These are phyloP conservation scores for Lepidotrigona ventralis DNA, from an alignment of 1,140 invertebrate species.

Conservation along the genomic window DNA sequence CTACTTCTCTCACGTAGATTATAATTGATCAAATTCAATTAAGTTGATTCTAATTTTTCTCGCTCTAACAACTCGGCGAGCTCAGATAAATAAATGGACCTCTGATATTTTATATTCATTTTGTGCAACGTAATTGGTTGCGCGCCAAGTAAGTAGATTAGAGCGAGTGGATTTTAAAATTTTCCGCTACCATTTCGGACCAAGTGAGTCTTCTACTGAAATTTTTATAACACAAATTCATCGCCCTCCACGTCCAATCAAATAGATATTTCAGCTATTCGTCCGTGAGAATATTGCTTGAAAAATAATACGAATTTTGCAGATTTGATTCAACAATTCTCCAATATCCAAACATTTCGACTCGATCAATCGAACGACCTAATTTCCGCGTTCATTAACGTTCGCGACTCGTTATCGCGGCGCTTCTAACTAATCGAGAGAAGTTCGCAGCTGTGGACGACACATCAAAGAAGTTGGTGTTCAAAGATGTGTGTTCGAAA, in stretches of 20 bases:
- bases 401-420: neutral
- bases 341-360: too few species aligned
- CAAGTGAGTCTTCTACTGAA: neutral
- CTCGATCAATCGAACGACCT: too few species aligned
- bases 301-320: too few species aligned
- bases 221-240: neutral
- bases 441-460: neutral
- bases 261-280: too few species aligned
- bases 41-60: neutral
- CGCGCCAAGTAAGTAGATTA: neutral
- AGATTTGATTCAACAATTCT: too few species aligned
- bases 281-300: too few species aligned
- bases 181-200: neutral
- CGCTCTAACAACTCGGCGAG: neutral
- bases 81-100: neutral
- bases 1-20: too few species aligned
- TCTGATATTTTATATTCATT: neutral
- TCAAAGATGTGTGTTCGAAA: slow-evolving; percentile 11
- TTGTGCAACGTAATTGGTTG: neutral
- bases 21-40: too few species aligned
- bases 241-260: neutral
- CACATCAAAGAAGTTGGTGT: neutral
- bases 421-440: neutral
- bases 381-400: neutral
- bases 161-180: neutral